A percentile compares a stretch with the other conserved stretches of the same genome.
Conservation (phyloP, 2,888 invertebrate species). For the Criorhina ranunculi region DNA sequence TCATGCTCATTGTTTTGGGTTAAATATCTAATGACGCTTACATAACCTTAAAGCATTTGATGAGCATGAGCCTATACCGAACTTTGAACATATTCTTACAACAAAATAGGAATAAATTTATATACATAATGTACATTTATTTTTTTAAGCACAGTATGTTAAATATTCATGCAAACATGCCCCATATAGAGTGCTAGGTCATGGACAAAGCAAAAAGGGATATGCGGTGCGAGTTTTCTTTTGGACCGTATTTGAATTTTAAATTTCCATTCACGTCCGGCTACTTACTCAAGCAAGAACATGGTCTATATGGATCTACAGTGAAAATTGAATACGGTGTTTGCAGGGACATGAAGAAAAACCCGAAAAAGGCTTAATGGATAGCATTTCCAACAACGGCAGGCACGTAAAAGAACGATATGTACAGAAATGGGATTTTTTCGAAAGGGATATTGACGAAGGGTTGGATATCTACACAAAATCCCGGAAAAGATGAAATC, state of each 20-base stretch:
- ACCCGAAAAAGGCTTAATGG: slow-evolving; percentile 60
- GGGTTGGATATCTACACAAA: slow-evolving; percentile 38
- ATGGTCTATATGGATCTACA: slow-evolving; percentile 31
- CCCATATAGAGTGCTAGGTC: slow-evolving; percentile 57
- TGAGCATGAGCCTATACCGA: no score
- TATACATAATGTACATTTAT: slow-evolving; percentile 1
- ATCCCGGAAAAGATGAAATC: slow-evolving; percentile 33
- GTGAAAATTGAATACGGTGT: slow-evolving; percentile 68
- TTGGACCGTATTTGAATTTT: slow-evolving; percentile 67
- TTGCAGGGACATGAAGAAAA: slow-evolving; percentile 38
- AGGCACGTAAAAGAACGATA: slow-evolving; percentile 69
- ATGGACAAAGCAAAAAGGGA: slow-evolving; percentile 34
- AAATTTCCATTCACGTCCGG: slow-evolving; percentile 71
- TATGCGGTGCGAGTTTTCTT: slow-evolving; percentile 3
- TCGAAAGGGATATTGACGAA: slow-evolving; percentile 29
- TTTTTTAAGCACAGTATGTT: slow-evolving; percentile 10
- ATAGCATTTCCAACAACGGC: slow-evolving; percentile 48
- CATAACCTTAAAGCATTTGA: no score
- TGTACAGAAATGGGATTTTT: slow-evolving; percentile 45
- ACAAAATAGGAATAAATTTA: background rate
- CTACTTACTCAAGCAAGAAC: slow-evolving; percentile 41
- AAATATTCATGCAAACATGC: slow-evolving; percentile 29
- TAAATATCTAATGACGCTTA: background rate
- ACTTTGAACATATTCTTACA: background rate
- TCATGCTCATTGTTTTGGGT: no score